Percentiles rank a stretch among this genome's conserved stretches.
Evolutionary conservation across 2,888 invertebrate species (phyloP).

Genomic region (Lobophora halterata): DNA sequence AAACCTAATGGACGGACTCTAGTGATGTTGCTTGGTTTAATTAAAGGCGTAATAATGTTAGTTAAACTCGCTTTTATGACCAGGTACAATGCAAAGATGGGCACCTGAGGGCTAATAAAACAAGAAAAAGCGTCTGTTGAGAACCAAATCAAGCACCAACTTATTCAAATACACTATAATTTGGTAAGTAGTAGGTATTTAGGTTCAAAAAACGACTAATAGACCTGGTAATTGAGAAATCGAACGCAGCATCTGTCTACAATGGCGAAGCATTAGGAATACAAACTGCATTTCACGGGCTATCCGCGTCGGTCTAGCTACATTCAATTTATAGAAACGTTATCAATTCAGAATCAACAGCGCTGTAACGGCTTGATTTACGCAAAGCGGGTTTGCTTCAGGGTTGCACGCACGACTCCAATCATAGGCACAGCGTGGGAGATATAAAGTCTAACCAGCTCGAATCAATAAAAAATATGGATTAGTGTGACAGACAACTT

Average conservation of each 20-base stretch:
- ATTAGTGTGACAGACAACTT: conserved; percentile 15
- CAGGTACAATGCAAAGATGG: no score
- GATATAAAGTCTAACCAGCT: conserved; percentile 34
- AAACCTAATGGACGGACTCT: conserved; percentile 7
- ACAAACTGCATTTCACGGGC: conserved; percentile 2
- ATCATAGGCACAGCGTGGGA: conserved; percentile 54
- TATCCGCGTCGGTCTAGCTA: background rate
- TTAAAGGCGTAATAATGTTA: conserved; percentile 14
- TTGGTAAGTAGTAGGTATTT: no score
- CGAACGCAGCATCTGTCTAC: no score
- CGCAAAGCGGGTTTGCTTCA: conserved; percentile 20
- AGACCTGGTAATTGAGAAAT: no score
- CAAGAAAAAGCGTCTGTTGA: no score
- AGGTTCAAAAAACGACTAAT: no score
- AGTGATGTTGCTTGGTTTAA: conserved; percentile 14
- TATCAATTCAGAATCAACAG: conserved; percentile 18
- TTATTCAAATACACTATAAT: no score
- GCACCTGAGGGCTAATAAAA: no score
- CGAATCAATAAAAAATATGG: conserved; percentile 27
- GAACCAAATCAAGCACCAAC: no score
- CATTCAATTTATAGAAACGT: conserved; percentile 8
- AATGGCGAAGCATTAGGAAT: background rate
- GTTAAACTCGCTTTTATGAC: no score
- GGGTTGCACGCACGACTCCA: conserved; percentile 50
- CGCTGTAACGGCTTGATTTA: conserved; percentile 25